Evolutionary conservation across 2,113 vertebrate species (phyloP).

Genomic region (Nanorana parkeri): DNA sequence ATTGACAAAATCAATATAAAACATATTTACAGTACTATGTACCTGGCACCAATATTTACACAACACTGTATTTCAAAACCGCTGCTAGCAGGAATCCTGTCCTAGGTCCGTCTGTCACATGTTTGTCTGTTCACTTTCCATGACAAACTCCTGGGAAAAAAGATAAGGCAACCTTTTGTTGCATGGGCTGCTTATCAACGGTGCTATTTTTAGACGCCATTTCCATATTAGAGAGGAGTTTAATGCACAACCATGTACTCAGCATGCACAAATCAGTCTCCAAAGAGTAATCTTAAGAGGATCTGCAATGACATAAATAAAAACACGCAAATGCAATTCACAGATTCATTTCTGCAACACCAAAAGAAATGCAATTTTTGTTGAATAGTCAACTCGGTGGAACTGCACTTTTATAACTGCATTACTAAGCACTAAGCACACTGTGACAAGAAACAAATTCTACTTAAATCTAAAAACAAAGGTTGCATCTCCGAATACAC

Average conservation of each 20-base stretch:
- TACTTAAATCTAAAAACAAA: too few species aligned
- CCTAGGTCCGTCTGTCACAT: slow-evolving; percentile 24
- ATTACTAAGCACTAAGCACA: too few species aligned
- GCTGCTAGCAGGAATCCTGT: background rate
- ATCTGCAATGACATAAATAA: background rate
- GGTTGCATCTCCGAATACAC: too few species aligned
- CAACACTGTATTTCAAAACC: slow-evolving; percentile 1
- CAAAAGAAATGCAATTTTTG: too few species aligned
- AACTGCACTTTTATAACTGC: too few species aligned
- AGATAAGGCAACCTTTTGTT: slow-evolving; percentile 49
- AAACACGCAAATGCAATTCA: background rate
- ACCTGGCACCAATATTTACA: slow-evolving; percentile 5
- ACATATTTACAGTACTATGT: slow-evolving; percentile 15
- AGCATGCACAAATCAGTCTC: background rate
- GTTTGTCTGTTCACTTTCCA: slow-evolving; percentile 39
- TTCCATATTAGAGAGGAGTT: slow-evolving; percentile 38
- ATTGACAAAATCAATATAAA: background rate
- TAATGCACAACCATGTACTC: background rate
- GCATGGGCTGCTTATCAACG: slow-evolving; percentile 36
- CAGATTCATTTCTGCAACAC: too few species aligned
- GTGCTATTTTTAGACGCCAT: slow-evolving; percentile 45
- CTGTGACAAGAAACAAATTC: too few species aligned
- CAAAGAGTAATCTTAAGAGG: background rate
- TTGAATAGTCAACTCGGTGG: too few species aligned
- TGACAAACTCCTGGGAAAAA: slow-evolving; percentile 44